Conservation (phyloP, 2,888 invertebrate genomes). For the Drosophila setosimentum region DNA sequence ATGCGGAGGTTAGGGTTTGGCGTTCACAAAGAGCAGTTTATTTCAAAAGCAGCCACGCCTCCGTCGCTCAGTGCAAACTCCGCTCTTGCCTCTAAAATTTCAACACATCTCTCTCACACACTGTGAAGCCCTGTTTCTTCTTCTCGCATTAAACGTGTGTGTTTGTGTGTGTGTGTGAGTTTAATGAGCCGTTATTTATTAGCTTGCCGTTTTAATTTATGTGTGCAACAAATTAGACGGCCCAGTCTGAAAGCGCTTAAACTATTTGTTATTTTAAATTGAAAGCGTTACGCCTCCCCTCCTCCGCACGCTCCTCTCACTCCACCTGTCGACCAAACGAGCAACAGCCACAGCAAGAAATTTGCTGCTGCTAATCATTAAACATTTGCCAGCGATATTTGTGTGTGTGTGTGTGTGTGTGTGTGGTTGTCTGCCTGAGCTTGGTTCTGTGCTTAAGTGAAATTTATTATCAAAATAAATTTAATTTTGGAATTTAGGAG, state of each 20-base stretch:
- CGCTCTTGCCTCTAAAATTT: constrained; percentile 14
- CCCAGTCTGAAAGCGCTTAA: constrained; percentile 58
- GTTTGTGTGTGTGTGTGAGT: constrained; percentile 22
- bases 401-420: not conserved
- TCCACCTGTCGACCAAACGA: constrained; percentile 4
- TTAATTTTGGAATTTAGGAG: constrained; percentile 4
- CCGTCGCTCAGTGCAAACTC: not conserved
- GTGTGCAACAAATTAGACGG: constrained; percentile 75
- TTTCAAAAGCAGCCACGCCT: constrained; percentile 44
- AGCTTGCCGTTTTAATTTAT: constrained; percentile 74
- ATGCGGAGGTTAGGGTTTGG: not conserved
- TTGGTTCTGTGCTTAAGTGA: constrained; percentile 30
- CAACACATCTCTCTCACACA: not conserved
- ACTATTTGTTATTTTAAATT: constrained; percentile 70
- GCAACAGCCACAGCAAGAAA: constrained; percentile 24
- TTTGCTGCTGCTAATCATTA: constrained; percentile 59
- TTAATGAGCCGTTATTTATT: constrained; percentile 80
- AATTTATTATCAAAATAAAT: constrained; percentile 56
- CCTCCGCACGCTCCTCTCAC: not conserved
- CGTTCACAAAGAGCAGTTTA: constrained; percentile 45
- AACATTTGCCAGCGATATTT: constrained; percentile 37
- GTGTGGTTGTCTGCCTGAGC: constrained; percentile 6
- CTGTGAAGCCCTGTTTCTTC: not conserved
- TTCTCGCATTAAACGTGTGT: not conserved
- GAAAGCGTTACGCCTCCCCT: constrained; percentile 37